Conservation (phyloP, 1,140 invertebrate species). For the Drosophila prosaltans region DNA sequence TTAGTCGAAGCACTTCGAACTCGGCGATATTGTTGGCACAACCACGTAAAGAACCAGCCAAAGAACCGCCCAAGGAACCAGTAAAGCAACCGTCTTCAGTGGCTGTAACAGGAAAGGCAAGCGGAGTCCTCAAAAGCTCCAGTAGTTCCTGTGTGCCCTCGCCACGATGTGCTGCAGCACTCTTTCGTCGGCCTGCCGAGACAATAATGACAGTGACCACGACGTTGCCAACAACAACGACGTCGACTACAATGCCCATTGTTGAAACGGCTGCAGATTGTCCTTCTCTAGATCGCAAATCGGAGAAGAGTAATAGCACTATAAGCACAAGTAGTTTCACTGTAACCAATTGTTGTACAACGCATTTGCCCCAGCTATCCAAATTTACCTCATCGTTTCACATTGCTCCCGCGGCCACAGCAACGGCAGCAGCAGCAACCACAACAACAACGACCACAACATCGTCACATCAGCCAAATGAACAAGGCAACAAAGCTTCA, state of each 20-base stretch:
- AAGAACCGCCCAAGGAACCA: constrained; percentile 18
- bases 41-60: constrained; percentile 30
- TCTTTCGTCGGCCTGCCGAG: constrained; percentile 62
- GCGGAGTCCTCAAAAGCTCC: constrained; percentile 57
- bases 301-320: constrained; percentile 79
- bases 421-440: constrained; percentile 25
- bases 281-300: constrained; percentile 72
- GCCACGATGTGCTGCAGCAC: constrained; percentile 61
- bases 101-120: constrained; percentile 15
- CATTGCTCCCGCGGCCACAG: constrained; percentile 48
- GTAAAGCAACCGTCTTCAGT: constrained; percentile 15
- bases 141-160: constrained; percentile 60
- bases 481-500: constrained; percentile 36
- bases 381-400: constrained; percentile 82
- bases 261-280: constrained; percentile 37
- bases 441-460: constrained; percentile 23
- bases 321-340: constrained; percentile 78
- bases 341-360: constrained; percentile 77
- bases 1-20: constrained; percentile 79
- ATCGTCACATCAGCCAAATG: constrained; percentile 20
- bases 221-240: constrained; percentile 15
- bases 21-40: constrained; percentile 67
- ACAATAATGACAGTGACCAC: constrained; percentile 4
- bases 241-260: constrained; percentile 34
- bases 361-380: constrained; percentile 76